Evolutionary conservation across 2,113 vertebrate species (phyloP).

Genomic region (Grammomys surdaster): DNA sequence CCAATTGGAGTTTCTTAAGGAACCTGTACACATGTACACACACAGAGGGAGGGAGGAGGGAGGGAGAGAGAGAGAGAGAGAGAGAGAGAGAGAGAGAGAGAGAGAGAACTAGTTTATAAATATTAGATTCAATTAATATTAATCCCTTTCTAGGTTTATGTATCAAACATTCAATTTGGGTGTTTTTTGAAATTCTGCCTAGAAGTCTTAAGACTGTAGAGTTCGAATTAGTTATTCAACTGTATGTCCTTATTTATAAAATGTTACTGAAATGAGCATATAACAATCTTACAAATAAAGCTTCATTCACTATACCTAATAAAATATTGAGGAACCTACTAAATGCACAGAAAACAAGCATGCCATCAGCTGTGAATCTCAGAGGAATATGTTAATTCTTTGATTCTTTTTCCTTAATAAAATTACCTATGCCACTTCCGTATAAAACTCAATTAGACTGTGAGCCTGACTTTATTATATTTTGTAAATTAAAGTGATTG

Average conservation of each 20-base stretch:
- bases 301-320: background rate
- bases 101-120: background rate
- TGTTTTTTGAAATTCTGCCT: background rate
- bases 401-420: background rate
- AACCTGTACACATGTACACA: background rate
- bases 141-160: background rate
- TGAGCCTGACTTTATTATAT: background rate
- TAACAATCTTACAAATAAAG: background rate
- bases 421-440: background rate
- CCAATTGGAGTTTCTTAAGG: background rate
- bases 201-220: background rate
- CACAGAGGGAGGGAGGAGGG: background rate
- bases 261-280: background rate
- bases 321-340: slow-evolving; percentile 9
- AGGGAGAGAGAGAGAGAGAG: background rate
- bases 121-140: background rate
- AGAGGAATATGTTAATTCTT: background rate
- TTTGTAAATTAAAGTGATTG: slow-evolving; percentile 11
- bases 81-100: background rate
- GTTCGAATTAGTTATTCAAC: background rate
- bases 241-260: background rate
- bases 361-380: background rate
- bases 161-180: background rate
- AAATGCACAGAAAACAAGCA: background rate
- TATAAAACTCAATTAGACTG: slow-evolving; percentile 14